Percentiles rank a stretch among this genome's conserved stretches.
Conservation (phyloP, 1,140 invertebrate species). For the Ceratoteleas bidentatus region DNA sequence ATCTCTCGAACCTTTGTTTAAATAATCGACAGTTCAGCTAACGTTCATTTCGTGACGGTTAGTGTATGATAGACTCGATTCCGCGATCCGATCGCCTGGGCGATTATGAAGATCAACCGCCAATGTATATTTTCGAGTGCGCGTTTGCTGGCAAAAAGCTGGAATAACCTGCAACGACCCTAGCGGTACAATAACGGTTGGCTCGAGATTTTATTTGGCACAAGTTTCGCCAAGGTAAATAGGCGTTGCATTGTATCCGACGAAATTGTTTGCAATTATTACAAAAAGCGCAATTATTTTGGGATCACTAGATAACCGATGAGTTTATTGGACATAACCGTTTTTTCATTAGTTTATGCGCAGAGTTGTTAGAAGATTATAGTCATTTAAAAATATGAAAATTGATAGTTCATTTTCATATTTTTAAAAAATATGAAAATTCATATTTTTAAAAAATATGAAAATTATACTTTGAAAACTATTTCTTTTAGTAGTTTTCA, state of each 20-base stretch:
- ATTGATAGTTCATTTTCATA: too few relatives aligned
- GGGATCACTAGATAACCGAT: too few relatives aligned
- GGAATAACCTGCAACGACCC: slow-evolving; percentile 22
- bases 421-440: too few relatives aligned
- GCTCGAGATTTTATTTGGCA: slow-evolving; percentile 21
- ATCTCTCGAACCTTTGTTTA: slow-evolving; percentile 2
- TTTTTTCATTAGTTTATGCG: too few relatives aligned
- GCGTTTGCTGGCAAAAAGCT: slow-evolving; percentile 26
- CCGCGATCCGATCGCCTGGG: slow-evolving; percentile 20
- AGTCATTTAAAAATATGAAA: too few relatives aligned
- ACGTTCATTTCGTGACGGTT: slow-evolving; percentile 8
- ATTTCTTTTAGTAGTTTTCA: too few relatives aligned
- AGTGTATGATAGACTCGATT: slow-evolving; percentile 30
- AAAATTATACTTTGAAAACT: too few relatives aligned
- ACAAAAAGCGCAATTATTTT: too few relatives aligned
- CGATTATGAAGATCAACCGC: slow-evolving; percentile 33
- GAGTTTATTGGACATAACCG: too few relatives aligned
- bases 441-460: too few relatives aligned
- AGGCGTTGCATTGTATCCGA: background rate
- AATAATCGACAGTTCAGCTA: background rate
- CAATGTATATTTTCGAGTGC: slow-evolving; percentile 30
- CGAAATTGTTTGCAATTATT: background rate
- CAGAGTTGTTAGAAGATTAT: too few relatives aligned
- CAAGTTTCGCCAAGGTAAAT: slow-evolving; percentile 17
- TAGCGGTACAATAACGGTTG: slow-evolving; percentile 20